A percentile compares a stretch with the other conserved stretches of the same genome.
phyloP scores from a whole-genome alignment of 2,888 invertebrate species.

The Euproctis similis region DNA sequence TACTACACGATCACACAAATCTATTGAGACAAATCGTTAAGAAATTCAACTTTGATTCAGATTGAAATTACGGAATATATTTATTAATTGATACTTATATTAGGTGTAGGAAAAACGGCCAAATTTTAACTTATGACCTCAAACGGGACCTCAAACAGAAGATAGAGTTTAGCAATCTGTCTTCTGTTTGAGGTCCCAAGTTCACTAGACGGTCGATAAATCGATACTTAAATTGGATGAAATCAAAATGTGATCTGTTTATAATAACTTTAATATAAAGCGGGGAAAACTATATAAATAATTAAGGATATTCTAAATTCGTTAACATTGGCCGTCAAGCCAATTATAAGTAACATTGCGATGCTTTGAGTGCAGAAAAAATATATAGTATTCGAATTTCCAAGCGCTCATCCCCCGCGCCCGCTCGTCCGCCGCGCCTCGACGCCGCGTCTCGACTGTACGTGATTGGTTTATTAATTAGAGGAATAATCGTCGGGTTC shows the following conservation, averaged over 20 bases:
- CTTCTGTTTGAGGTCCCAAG: too few relatives aligned
- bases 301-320: conserved; percentile 56
- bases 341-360: conserved; percentile 70
- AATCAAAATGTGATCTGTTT: too few relatives aligned
- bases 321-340: conserved; percentile 61
- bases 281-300: conserved; percentile 38
- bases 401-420: conserved; percentile 71
- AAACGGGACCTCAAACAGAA: too few relatives aligned
- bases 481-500: conserved; percentile 70
- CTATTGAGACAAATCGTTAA: conserved; percentile 41
- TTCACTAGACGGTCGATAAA: too few relatives aligned
- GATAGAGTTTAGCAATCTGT: background rate
- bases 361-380: conserved; percentile 68
- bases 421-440: conserved; percentile 74
- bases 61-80: too few relatives aligned
- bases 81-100: too few relatives aligned
- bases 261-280: conserved; percentile 7
- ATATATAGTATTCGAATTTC: conserved; percentile 73
- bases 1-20: conserved; percentile 41
- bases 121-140: too few relatives aligned
- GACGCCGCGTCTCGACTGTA: conserved; percentile 73
- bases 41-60: conserved; percentile 42
- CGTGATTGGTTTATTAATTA: conserved; percentile 77
- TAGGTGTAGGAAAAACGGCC: too few relatives aligned
- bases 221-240: too few relatives aligned